Evolutionary conservation across 2,113 vertebrate genomes (phyloP), one percentile per base, ranked within the genome.

Genomic region (Gobio gobio): DNA sequence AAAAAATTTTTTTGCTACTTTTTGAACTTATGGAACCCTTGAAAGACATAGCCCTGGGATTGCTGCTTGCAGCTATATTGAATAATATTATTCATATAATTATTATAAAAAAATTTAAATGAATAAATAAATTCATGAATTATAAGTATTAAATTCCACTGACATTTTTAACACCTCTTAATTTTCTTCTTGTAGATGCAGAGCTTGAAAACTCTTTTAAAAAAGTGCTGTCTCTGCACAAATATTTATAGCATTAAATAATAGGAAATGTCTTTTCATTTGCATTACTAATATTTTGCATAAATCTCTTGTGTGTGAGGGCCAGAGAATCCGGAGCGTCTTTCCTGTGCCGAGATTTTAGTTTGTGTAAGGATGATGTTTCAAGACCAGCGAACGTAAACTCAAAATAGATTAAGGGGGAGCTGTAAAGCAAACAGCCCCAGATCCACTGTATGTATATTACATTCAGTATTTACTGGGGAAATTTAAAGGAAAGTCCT

Each of bases 401-500:
- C 18, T 58, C 10, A 10, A 40, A 40, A 40, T 5, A 59, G 10
- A n/a, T 7, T 16, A 40, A 7, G 40, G n/a, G 24, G 18, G 5
- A 40, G 76, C 13, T 5, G 22, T 18, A 26, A 79, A 26, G n/a
- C 40, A 29, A 29, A 47, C 59, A 33, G 59, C 13, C 43, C 16
- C 10, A n/a, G 76, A 59, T 64, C n/a, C 12, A 64, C 14, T 64
- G n/a, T 64, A 20, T 63, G 36, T 47, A 10, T 5, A 45, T 64
- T 40, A n/a, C 49, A 20, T 82, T 29, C 13, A 29, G 59, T 33
- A 10, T 45, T 16, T 54, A 66, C 24, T 29, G 3, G 47, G 66
- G 33, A 72, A 26, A 49, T 43, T 13, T 29, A 29, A 29, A 29
- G 29, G 29, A 29, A 29, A 73, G 64, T 88, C 90, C 94, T 95